A percentile compares a stretch with the other conserved stretches of the same genome.
Evolutionary conservation across 2,888 invertebrate genomes (phyloP).

Genomic region (Meiosimyza decipiens): DNA sequence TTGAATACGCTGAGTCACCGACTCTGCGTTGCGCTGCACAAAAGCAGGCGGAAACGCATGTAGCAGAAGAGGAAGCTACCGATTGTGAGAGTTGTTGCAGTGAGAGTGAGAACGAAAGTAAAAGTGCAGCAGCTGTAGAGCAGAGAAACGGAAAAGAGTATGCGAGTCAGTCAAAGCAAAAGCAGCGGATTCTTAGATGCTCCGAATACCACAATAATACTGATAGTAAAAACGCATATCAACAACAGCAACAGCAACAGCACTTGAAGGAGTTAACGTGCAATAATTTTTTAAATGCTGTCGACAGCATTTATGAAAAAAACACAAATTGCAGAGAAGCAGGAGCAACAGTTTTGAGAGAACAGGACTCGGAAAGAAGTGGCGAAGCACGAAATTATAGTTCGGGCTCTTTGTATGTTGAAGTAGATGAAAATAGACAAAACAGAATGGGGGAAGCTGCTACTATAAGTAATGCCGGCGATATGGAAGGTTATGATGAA

Average conservation of each 20-base stretch:
- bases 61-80: slow-evolving; percentile 39
- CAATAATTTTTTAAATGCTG: too few relatives aligned
- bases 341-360: too few relatives aligned
- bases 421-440: slow-evolving; percentile 9
- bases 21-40: slow-evolving; percentile 22
- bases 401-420: neutral
- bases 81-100: slow-evolving; percentile 54
- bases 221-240: too few relatives aligned
- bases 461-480: neutral
- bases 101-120: slow-evolving; percentile 43
- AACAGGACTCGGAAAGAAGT: too few relatives aligned
- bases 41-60: neutral
- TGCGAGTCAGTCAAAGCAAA: too few relatives aligned
- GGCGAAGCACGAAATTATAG: neutral
- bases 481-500: neutral
- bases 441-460: neutral
- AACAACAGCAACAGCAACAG: too few relatives aligned
- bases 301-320: neutral
- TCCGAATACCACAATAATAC: too few relatives aligned
- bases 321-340: neutral
- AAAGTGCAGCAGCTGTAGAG: too few relatives aligned
- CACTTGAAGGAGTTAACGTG: too few relatives aligned
- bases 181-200: too few relatives aligned
- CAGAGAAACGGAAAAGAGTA: too few relatives aligned
- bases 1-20: slow-evolving; percentile 46